Conservation (phyloP, 2,113 vertebrate genomes). For the Craseonycteris thonglongyai region DNA sequence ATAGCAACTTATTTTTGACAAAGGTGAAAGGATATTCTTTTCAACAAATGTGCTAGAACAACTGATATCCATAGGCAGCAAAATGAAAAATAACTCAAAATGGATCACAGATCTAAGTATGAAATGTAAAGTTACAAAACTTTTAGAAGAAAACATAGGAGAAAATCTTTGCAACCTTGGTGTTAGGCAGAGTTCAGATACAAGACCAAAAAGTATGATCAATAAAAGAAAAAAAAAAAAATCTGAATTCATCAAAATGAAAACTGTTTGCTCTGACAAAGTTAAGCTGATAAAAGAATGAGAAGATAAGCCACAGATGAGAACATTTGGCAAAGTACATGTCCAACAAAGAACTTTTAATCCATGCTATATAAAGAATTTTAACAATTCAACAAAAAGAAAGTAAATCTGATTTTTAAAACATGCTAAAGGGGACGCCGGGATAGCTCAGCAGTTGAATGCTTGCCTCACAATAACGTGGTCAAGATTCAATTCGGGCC, state of each 20-base stretch:
- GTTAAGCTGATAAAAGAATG: background rate
- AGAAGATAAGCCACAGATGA: background rate
- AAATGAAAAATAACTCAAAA: constrained; percentile 8
- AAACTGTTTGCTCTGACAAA: background rate
- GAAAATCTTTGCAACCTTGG: background rate
- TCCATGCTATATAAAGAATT: constrained; percentile 4
- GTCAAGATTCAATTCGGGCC: too few relatives aligned
- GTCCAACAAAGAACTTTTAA: constrained; percentile 17
- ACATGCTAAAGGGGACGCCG: too few relatives aligned
- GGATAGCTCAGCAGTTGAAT: too few relatives aligned
- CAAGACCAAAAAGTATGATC: background rate
- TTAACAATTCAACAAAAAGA: constrained; percentile 22
- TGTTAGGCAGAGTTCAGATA: background rate
- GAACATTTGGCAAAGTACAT: background rate
- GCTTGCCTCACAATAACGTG: too few relatives aligned
- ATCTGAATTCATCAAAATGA: background rate
- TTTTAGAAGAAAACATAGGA: background rate
- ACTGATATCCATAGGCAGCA: background rate
- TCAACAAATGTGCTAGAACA: background rate
- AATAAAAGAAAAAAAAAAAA: background rate
- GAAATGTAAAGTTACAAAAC: background rate
- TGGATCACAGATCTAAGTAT: background rate
- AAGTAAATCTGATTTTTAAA: background rate
- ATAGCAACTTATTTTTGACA: background rate
- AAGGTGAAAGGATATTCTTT: background rate